Percentiles rank a stretch among this genome's conserved stretches.
Evolutionary conservation across 64 coral and sea anemone species (phyloP).

Genomic region (Cladopsammia gracilis): DNA sequence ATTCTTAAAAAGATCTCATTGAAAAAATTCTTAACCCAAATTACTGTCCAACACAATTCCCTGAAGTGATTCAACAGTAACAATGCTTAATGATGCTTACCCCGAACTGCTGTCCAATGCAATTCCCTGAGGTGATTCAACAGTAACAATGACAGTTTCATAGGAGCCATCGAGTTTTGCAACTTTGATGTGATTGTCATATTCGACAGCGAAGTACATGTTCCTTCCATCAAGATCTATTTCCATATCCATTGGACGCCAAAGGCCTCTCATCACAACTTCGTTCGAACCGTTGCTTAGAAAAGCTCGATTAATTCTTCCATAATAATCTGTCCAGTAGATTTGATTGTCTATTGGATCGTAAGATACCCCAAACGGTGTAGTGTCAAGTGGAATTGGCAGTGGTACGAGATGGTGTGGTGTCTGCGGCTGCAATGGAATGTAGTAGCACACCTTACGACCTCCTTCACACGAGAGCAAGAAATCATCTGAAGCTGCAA

Average conservation of each 20-base stretch:
- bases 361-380: background rate
- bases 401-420: background rate
- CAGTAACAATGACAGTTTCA: background rate
- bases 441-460: background rate
- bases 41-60: no score
- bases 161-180: slow-evolving; percentile 18
- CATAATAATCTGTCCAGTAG: slow-evolving; percentile 32
- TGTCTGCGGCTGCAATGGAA: background rate
- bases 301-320: slow-evolving; percentile 12
- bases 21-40: no score
- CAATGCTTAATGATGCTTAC: background rate
- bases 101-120: slow-evolving; percentile 16
- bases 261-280: background rate
- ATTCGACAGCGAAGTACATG: slow-evolving; percentile 25
- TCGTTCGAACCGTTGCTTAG: background rate
- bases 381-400: background rate
- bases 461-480: background rate
- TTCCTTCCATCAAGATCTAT: slow-evolving; percentile 55
- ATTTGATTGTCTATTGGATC: slow-evolving; percentile 32
- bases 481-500: background rate
- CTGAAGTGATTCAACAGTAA: no score
- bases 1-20: no score
- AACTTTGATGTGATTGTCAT: background rate
- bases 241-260: background rate
- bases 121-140: slow-evolving; percentile 31